Percentiles rank a stretch among this genome's conserved stretches.
phyloP scores from a whole-genome alignment of 2,888 invertebrate genomes.

The Copidosoma aretas region DNA sequence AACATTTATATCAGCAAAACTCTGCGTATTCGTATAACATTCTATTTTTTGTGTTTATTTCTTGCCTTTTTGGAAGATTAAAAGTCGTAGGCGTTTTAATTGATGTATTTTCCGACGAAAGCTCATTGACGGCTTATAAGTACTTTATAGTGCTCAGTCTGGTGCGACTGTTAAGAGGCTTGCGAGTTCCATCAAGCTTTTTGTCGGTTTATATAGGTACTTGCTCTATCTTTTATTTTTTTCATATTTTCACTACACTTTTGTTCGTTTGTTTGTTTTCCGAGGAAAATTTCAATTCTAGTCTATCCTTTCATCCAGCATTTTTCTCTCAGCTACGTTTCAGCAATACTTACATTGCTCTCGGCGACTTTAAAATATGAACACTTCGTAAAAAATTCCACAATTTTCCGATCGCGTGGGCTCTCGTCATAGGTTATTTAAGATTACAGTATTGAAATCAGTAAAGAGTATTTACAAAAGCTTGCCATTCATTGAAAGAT shows the following conservation, averaged over 20 bases:
- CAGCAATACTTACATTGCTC: background rate
- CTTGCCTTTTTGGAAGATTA: background rate
- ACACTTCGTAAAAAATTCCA: background rate
- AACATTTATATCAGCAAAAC: background rate
- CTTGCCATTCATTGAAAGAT: background rate
- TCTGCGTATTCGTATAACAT: constrained; percentile 2
- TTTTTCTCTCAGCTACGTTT: background rate
- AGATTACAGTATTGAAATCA: background rate
- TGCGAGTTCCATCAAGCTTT: constrained; percentile 4
- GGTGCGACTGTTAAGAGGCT: constrained; percentile 1
- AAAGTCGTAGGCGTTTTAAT: constrained; percentile 7
- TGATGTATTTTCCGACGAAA: constrained; percentile 30
- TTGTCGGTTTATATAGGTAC: background rate
- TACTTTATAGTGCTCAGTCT: background rate
- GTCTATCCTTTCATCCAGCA: background rate
- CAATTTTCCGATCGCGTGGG: no score
- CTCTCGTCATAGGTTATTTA: no score
- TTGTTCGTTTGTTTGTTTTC: background rate
- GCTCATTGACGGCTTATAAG: constrained; percentile 7
- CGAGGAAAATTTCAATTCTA: background rate
- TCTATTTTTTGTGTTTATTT: constrained; percentile 11
- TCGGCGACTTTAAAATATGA: background rate
- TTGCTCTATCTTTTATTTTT: no score
- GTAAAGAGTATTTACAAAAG: background rate
- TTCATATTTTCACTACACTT: no score